Percentiles rank a stretch among this genome's conserved stretches.
phyloP scores from a whole-genome alignment of 2,113 vertebrate species.

The Phalacrocorax aristotelis region DNA sequence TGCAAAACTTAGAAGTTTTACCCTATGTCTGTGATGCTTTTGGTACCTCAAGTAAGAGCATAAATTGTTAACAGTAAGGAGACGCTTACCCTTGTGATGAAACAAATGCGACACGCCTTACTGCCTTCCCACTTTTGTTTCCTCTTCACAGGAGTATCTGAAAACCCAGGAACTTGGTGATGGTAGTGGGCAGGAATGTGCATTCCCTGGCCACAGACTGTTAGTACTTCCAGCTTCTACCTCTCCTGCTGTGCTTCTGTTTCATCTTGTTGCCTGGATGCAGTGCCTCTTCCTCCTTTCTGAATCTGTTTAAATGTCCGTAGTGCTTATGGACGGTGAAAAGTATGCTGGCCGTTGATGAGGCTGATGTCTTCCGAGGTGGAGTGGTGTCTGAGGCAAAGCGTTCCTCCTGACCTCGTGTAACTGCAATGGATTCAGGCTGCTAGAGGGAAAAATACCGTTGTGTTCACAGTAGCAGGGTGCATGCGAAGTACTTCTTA shows the following conservation, averaged over 20 bases:
- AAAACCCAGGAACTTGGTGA: neutral
- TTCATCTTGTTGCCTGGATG: neutral
- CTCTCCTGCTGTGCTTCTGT: neutral
- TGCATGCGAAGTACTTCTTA: neutral
- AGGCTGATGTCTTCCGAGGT: neutral
- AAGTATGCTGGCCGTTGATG: fast-evolving
- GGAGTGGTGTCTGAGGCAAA: neutral
- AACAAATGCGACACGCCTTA: neutral
- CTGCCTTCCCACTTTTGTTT: neutral
- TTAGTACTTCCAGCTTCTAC: neutral
- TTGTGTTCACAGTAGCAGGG: neutral
- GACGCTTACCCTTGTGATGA: fast-evolving
- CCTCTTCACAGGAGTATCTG: neutral
- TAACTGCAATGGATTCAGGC: neutral
- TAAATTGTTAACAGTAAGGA: neutral
- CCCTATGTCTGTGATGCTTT: neutral
- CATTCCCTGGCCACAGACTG: neutral
- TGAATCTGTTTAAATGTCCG: neutral
- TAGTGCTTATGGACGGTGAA: neutral
- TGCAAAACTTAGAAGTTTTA: neutral
- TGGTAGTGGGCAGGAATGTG: neutral
- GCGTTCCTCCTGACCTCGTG: neutral
- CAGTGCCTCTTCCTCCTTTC: neutral
- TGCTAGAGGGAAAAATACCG: neutral
- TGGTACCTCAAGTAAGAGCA: neutral